Conservation (phyloP, 2,113 vertebrate species). For the Sciurus niger region DNA sequence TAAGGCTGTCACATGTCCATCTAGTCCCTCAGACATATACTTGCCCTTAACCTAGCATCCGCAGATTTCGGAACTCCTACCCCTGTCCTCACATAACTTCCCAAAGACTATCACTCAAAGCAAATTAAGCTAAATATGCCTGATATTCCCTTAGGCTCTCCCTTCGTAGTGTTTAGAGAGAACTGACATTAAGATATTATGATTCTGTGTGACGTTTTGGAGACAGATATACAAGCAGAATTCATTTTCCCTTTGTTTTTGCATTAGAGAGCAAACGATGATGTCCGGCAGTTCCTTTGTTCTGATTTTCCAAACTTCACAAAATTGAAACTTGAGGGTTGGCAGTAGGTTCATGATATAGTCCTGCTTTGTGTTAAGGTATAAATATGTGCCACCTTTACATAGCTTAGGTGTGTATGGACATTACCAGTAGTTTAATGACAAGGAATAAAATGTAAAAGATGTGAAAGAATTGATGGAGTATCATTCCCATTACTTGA, state of each 20-base stretch:
- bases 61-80: neutral
- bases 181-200: neutral
- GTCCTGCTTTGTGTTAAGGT: neutral
- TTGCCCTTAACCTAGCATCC: neutral
- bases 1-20: neutral
- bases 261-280: neutral
- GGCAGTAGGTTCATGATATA: neutral
- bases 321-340: neutral
- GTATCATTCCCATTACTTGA: neutral
- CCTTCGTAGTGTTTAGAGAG: too few relatives aligned
- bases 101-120: neutral
- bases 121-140: neutral
- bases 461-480: neutral
- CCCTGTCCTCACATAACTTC: neutral
- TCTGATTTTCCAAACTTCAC: neutral
- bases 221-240: neutral
- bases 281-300: neutral
- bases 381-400: neutral
- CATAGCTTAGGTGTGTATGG: neutral
- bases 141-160: neutral
- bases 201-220: too few relatives aligned
- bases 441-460: neutral
- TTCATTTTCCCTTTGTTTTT: neutral
- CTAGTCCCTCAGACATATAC: fast-evolving
- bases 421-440: neutral